Conservation (phyloP, 2,888 invertebrate genomes). For the Dysmachus trigonus region DNA sequence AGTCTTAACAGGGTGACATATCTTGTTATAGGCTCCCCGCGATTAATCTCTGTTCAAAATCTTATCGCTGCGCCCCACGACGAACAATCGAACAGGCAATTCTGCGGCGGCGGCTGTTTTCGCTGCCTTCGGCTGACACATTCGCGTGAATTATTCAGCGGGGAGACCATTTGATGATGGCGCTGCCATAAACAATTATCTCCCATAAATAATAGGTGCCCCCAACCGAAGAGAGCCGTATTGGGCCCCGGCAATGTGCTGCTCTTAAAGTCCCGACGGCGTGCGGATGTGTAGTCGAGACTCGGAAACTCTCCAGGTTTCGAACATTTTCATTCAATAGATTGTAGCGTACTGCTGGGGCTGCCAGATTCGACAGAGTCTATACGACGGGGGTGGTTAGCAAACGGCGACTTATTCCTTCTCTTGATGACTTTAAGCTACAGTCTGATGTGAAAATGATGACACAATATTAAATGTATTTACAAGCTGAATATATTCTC, state of each 20-base stretch:
- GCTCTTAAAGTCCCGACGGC: not conserved
- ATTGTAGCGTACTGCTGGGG: not conserved
- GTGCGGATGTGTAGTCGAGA: not conserved
- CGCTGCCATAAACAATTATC: conserved; percentile 43
- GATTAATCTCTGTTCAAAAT: conserved; percentile 34
- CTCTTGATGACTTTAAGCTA: not conserved
- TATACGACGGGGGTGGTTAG: not conserved
- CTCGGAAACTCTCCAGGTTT: not conserved
- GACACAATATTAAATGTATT: not conserved
- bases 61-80: conserved; percentile 10
- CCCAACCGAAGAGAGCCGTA: not conserved
- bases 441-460: not conserved
- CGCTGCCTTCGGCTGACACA: not conserved
- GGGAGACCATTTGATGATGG: conserved; percentile 41
- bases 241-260: not conserved
- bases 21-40: not conserved
- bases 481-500: too few relatives aligned
- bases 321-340: conserved; percentile 1
- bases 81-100: not conserved
- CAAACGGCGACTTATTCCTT: not conserved
- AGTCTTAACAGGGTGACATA: not conserved
- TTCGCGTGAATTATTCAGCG: conserved; percentile 44
- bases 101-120: conserved; percentile 6
- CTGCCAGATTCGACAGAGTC: not conserved
- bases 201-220: conserved; percentile 27